Base-by-base conservation (phyloP, 2,888 invertebrate species). In the Drosophila basisetae region DNA sequence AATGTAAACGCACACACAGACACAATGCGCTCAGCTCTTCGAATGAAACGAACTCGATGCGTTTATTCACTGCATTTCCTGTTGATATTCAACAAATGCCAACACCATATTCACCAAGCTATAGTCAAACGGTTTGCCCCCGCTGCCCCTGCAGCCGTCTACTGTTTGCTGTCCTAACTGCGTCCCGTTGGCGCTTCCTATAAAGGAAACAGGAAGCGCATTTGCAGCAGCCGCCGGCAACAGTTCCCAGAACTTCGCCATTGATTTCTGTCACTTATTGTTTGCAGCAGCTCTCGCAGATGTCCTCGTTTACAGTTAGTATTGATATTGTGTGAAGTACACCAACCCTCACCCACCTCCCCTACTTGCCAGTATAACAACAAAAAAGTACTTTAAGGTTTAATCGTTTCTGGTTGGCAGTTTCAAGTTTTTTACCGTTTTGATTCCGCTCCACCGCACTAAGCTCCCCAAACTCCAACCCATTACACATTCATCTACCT, bases 61-160 rank as follows among this genome's bases (percentile, higher is more conserved):
- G 89, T 89, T 88, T 88, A 87, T 88, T 88, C 87, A 88, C 84
- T 88, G 87, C 89, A 89, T 88, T 88, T 88, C 87, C 87, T 86
- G 87, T 89, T 89, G 89, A 88, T 88, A 87, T 87, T 80, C 73
- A 83, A 83, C 85, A 88, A 86, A 88, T 83, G 88, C 78, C 79
- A 68, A 50, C 63, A 56, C 62, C 59, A 59, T 73, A 68, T 56
- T 67, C 70, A 55, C 54, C 35, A n/a, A 49, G 22, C 35, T 16
- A 47, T 68, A 73, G 63, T 64, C 69, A 70, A 68, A 60, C 37
- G 55, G 52, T n/a, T 49, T 39, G 22, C 18, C 13, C 22, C 49
- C 28, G 11, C 50, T 43, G 4, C 22, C 16, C 28, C 18, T 25
- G 9, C 10, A 22, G 47, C 16, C 16, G 10, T 25, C 49, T 35